Conservation (phyloP, 2,888 invertebrate genomes). For the Philopedon plagiatum region DNA sequence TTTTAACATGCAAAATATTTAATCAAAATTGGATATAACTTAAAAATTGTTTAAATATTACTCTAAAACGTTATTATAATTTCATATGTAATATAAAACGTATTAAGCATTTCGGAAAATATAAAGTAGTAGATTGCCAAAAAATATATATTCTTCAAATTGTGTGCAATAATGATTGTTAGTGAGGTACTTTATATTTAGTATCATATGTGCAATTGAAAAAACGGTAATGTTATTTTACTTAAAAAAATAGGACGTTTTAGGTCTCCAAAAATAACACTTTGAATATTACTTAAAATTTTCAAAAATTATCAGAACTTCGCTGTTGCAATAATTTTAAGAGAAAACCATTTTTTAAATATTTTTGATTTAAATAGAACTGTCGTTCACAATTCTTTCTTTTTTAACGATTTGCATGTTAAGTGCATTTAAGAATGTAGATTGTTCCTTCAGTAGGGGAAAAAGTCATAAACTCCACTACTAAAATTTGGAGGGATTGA, state of each 20-base stretch:
- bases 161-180: slow-evolving; percentile 9
- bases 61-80: neutral
- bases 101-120: neutral
- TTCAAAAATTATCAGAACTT: no score
- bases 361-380: no score
- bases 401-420: no score
- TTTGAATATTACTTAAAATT: no score
- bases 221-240: neutral
- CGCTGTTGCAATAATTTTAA: no score
- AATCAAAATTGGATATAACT: neutral
- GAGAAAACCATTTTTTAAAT: no score
- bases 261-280: neutral
- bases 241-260: neutral
- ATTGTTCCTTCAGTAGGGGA: no score
- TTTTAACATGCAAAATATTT: neutral
- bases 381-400: no score
- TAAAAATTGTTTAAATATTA: neutral
- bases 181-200: neutral
- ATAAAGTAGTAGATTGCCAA: slow-evolving; percentile 1
- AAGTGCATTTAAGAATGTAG: no score
- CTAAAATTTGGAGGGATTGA: no score
- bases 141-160: neutral
- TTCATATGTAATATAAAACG: neutral
- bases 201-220: neutral
- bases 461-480: no score